These are phyloP conservation scores for Phocides pigmalion DNA, from an alignment of 1,140 invertebrate genomes.

Conservation along the genomic window DNA sequence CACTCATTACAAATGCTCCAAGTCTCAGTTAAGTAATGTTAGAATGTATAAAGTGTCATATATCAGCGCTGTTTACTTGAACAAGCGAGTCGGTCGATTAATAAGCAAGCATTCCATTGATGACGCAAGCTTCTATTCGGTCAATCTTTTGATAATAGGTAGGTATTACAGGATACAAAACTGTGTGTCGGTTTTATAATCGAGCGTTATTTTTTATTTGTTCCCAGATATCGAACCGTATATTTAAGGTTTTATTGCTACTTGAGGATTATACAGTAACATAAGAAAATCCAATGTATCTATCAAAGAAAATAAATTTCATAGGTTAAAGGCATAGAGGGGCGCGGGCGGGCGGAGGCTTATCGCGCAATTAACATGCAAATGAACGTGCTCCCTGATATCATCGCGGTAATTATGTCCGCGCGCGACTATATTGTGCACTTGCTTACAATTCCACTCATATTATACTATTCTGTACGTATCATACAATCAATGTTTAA, in stretches of 20 bases:
- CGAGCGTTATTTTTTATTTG: constrained; percentile 26
- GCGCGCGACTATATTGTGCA: constrained; percentile 70
- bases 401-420: constrained; percentile 79
- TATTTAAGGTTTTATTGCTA: constrained; percentile 30
- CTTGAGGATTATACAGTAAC: constrained; percentile 19
- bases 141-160: constrained; percentile 32
- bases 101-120: constrained; percentile 60
- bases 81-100: constrained; percentile 57
- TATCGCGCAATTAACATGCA: constrained; percentile 79
- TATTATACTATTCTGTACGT: constrained; percentile 58
- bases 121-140: constrained; percentile 55
- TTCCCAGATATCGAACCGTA: constrained; percentile 25
- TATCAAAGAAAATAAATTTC: constrained; percentile 51
- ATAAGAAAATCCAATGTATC: constrained; percentile 22
- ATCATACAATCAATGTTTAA: constrained; percentile 50
- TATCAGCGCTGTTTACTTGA: constrained; percentile 75
- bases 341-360: constrained; percentile 51
- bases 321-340: constrained; percentile 41
- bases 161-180: constrained; percentile 30
- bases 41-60: constrained; percentile 78
- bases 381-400: constrained; percentile 76
- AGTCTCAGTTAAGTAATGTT: constrained; percentile 72
- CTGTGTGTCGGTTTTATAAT: constrained; percentile 28
- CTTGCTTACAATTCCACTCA: constrained; percentile 63
- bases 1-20: constrained; percentile 78